phyloP scores from a whole-genome alignment of 2,113 vertebrate species.

The Mastomys coucha region DNA sequence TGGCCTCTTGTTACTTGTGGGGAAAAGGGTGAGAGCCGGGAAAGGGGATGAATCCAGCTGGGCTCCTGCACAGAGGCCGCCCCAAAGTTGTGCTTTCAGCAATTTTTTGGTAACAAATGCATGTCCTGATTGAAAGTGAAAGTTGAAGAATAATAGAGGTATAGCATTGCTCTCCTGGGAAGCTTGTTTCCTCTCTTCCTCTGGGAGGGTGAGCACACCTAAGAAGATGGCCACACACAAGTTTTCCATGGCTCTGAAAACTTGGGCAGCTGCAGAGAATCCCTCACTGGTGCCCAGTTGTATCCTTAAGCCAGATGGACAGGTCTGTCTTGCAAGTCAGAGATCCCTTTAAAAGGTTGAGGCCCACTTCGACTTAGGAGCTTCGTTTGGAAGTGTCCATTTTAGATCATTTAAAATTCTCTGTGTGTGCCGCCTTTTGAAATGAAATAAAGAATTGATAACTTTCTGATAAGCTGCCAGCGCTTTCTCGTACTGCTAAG shows the following conservation, averaged over 20 bases:
- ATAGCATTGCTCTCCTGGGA: constrained; percentile 73
- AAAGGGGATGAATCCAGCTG: constrained; percentile 57
- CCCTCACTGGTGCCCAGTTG: constrained; percentile 56
- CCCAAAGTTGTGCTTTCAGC: constrained; percentile 87
- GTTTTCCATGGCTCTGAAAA: not conserved
- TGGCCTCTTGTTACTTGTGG: constrained; percentile 85
- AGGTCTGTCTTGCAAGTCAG: constrained; percentile 26
- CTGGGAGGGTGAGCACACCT: constrained; percentile 47
- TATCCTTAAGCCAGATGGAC: not conserved
- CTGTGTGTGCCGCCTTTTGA: not conserved
- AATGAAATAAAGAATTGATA: constrained; percentile 36
- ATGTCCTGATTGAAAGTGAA: constrained; percentile 87
- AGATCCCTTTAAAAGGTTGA: constrained; percentile 54
- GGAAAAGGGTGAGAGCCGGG: constrained; percentile 75
- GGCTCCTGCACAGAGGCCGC: constrained; percentile 83
- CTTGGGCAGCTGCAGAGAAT: not conserved
- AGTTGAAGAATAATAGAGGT: constrained; percentile 86
- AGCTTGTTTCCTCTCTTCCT: constrained; percentile 46
- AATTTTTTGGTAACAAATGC: constrained; percentile 86
- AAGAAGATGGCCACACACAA: constrained; percentile 20
- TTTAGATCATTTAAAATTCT: not conserved
- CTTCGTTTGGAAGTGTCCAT: constrained; percentile 28
- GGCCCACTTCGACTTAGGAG: not conserved
- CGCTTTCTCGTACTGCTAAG: not conserved
- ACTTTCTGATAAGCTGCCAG: constrained; percentile 30